Evolutionary conservation across 2,113 vertebrate species (phyloP).

Genomic region (Madoqua kirkii): DNA sequence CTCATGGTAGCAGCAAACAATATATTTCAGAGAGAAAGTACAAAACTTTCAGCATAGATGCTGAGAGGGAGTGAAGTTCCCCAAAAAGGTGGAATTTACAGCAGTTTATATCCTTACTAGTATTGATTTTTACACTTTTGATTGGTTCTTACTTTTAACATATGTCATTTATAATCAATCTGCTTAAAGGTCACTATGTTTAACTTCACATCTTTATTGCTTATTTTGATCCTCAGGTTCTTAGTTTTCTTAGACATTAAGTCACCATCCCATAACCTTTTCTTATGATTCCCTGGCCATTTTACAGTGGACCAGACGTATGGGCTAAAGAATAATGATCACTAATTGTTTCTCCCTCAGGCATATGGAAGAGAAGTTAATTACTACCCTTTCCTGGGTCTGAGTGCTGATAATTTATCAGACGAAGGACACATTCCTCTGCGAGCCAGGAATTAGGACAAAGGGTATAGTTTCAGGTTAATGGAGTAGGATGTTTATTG

Average conservation of each 20-base stretch:
- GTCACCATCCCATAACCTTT: background rate
- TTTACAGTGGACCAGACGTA: background rate
- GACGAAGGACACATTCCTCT: background rate
- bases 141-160: background rate
- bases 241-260: background rate
- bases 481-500: background rate
- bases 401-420: background rate
- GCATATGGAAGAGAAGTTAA: background rate
- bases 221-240: background rate
- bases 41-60: background rate
- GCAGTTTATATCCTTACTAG: background rate
- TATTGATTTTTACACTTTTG: background rate
- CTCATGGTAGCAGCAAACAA: background rate
- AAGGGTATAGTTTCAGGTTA: background rate
- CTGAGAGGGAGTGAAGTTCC: background rate
- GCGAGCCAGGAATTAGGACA: background rate
- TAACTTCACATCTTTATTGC: background rate
- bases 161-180: background rate
- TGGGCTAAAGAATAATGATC: background rate
- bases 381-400: background rate
- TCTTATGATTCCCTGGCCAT: background rate
- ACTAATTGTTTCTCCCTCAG: background rate
- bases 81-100: rapidly evolving
- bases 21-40: background rate
- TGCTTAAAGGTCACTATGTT: background rate